Base-by-base conservation (phyloP, 2,888 invertebrate genomes). In the Tyria jacobaeae region DNA sequence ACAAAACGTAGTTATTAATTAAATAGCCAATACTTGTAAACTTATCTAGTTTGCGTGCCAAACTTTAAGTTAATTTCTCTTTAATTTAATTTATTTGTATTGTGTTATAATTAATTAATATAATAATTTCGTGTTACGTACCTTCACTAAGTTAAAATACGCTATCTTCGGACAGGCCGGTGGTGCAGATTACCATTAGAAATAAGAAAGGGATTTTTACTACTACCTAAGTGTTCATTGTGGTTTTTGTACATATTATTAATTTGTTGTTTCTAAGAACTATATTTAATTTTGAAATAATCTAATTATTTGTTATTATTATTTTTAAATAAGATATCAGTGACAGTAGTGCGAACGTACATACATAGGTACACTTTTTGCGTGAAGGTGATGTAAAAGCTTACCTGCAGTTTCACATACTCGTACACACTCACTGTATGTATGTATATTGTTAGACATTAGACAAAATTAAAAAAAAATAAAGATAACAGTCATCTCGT, bases 111-210 rank as follows among this genome's bases (percentile, higher is more conserved):
- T 37, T 21, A 44, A 24, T 68, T 58, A 66, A 39, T 27, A 49
- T 54, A 48, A 44, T 54, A 41, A 56, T 44, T 51, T 64, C 54
- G 56, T 68, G 53, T 53, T 60, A 51, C 17, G 64, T 55, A 66
- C 52, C 34, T 54, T n/a, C n/a, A n/a, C n/a, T 79, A 72, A 76
- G 71, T 78, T 67, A 75, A 76, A 64, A 67, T 57, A 68, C 72
- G 64, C 64, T 66, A 50, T 65, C 60, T 68, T 73, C 66, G 59
- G 78, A 84, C 80, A 91, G 93, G 94, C 94, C 94, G 94, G 94
- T 93, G 94, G 94, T 94, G 94, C 94, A 94, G 94, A 94, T 94
- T 94, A 94, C 94, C 94, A 94, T 82, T 92, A 91, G 83, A 80
- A 76, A 70, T 75, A 89, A 89, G 86, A 79, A 70, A 84, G 17